Conservation (phyloP, 2,888 invertebrate genomes). For the Agrilus mali region DNA sequence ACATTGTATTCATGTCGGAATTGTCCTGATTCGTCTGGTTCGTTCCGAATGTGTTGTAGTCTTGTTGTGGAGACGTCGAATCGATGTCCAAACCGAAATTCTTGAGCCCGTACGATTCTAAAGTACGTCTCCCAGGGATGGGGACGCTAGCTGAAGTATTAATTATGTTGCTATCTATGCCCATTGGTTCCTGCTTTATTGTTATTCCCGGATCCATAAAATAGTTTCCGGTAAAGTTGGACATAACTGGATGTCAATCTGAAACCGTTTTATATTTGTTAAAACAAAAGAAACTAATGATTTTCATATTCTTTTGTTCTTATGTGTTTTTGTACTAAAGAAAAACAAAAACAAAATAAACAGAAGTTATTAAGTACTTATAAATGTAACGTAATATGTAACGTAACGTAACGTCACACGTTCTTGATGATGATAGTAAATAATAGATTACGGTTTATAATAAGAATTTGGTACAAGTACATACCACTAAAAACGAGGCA, state of each 20-base stretch:
- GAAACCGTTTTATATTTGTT: conserved; percentile 4
- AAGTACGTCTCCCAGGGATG: conserved; percentile 41
- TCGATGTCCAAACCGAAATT: conserved; percentile 47
- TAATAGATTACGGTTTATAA: too few relatives aligned
- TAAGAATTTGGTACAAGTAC: too few relatives aligned
- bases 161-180: conserved; percentile 32
- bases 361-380: too few relatives aligned
- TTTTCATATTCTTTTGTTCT: too few relatives aligned
- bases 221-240: conserved; percentile 51
- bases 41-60: conserved; percentile 10
- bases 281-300: too few relatives aligned
- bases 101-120: conserved; percentile 32
- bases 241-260: conserved; percentile 32
- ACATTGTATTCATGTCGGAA: conserved; percentile 34
- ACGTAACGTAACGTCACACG: too few relatives aligned
- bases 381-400: too few relatives aligned
- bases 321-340: too few relatives aligned
- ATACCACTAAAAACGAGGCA: too few relatives aligned
- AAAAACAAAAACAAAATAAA: too few relatives aligned
- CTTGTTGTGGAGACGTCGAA: conserved; percentile 41
- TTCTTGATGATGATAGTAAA: too few relatives aligned
- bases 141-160: conserved; percentile 48
- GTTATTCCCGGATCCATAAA: conserved; percentile 48
- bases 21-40: conserved; percentile 27
- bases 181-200: conserved; percentile 47